Evolutionary conservation across 2,888 invertebrate species (phyloP).

Genomic region (Epinotia ramella): DNA sequence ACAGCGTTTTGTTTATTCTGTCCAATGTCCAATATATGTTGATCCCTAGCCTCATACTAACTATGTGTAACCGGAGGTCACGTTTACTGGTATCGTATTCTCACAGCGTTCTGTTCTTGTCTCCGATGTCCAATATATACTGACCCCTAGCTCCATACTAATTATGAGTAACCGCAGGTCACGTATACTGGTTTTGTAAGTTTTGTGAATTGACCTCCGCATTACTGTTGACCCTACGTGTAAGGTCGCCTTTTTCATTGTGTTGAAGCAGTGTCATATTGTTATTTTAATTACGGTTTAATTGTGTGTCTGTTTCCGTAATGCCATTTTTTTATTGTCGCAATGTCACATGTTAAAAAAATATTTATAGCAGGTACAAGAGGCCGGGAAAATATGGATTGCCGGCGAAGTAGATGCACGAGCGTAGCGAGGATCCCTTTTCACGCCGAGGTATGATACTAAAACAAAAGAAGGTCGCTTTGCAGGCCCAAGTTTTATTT

Average conservation of each 20-base stretch:
- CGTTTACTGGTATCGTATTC: too few relatives aligned
- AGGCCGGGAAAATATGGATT: too few relatives aligned
- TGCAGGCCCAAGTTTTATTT: too few relatives aligned
- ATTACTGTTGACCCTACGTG: slow-evolving; percentile 21
- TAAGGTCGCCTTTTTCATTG: slow-evolving; percentile 38
- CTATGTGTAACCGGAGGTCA: neutral
- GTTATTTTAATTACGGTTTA: slow-evolving; percentile 40
- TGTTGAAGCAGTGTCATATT: slow-evolving; percentile 34
- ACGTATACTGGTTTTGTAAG: neutral
- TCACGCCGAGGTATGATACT: too few relatives aligned
- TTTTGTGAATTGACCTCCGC: neutral
- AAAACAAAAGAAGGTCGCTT: too few relatives aligned
- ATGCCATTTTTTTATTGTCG: neutral
- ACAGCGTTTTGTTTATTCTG: too few relatives aligned
- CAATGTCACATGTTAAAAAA: neutral
- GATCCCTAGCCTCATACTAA: neutral
- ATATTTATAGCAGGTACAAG: too few relatives aligned
- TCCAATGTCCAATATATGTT: neutral
- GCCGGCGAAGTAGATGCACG: too few relatives aligned
- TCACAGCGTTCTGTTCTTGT: neutral
- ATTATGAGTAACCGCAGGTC: neutral
- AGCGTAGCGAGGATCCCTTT: too few relatives aligned
- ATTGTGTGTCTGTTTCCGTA: slow-evolving; percentile 27
- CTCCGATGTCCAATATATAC: neutral
- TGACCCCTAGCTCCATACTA: neutral